phyloP scores from a whole-genome alignment of 1,140 invertebrate species.

The Drosophila eugracilis region DNA sequence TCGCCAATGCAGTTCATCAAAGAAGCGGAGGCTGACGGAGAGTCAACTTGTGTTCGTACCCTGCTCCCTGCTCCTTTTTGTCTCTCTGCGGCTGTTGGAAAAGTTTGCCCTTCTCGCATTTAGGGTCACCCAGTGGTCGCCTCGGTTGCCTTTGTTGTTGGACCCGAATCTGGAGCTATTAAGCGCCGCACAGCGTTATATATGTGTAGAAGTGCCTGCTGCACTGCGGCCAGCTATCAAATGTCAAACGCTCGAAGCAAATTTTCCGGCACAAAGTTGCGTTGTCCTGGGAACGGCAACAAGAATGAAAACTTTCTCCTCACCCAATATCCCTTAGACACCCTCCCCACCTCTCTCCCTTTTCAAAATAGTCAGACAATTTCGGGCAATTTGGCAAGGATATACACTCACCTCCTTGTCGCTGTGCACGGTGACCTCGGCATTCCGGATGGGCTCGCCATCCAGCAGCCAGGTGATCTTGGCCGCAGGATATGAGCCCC shows the following conservation, averaged over 20 bases:
- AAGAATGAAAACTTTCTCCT: constrained; percentile 35
- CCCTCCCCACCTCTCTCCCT: not conserved
- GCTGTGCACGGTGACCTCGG: constrained; percentile 82
- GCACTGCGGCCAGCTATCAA: constrained; percentile 66
- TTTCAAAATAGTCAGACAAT: constrained; percentile 46
- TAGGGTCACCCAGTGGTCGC: constrained; percentile 65
- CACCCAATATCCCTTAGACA: not conserved
- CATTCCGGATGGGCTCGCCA: constrained; percentile 87
- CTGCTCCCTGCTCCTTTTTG: not conserved
- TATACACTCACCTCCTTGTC: constrained; percentile 76
- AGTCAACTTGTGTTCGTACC: constrained; percentile 54
- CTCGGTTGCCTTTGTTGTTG: constrained; percentile 31
- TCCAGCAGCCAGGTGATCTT: constrained; percentile 90
- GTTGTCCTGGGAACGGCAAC: constrained; percentile 35
- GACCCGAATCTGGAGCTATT: constrained; percentile 53
- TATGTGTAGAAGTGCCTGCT: constrained; percentile 28
- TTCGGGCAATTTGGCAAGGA: constrained; percentile 38
- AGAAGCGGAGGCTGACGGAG: constrained; percentile 31
- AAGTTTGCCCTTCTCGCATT: constrained; percentile 60
- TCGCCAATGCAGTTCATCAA: constrained; percentile 72
- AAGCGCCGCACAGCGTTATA: constrained; percentile 27
- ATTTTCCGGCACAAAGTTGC: constrained; percentile 63
- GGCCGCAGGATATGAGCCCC: constrained; percentile 90
- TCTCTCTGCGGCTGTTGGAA: constrained; percentile 37
- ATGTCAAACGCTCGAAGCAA: constrained; percentile 68